Evolutionary conservation across 2,113 vertebrate species (phyloP), one percentile per base, ranked within the genome.

Genomic region (Dicaeum eximium): DNA sequence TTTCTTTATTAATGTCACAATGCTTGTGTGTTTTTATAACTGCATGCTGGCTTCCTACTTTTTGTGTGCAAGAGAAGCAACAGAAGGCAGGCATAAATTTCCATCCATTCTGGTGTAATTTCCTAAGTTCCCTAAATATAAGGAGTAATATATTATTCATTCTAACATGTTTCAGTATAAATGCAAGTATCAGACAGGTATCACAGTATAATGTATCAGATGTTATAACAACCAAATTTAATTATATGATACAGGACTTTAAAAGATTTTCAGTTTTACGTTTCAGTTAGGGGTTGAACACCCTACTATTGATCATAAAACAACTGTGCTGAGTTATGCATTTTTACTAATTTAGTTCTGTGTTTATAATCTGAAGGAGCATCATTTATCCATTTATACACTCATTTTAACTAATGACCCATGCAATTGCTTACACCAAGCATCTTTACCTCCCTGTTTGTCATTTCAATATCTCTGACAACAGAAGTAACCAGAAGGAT

Each of bases 341-440:
- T 70, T 95, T 92, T 78, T 54, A 53, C 30, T 78, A 65, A 88
- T 92, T 90, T 93, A 83, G 35, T 74, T 80, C 40, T 33, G 25
- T 74, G 44, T 45, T 92, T 95, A 67, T 74, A 75, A 83, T 75
- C 60, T 86, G 73, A 95, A 94, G 18, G 38, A 57, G 42, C 15
- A 87, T 70, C 9, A 57, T 51, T 93, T 93, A 93, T 42, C 47
- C 56, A 85, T 91, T 97, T 96, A 96, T 95, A 94, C 9, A 53
- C 31, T 45, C 67, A 17, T 88, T 95, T 89, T 87, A 91, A 89
- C 92, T 92, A 94, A 92, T 89, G 60, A 71, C 11, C 85, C 87
- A 54, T 81, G 67, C 56, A 94, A 96, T 91, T 92, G 60, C 86
- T 93, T 96, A 91, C 74, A 92, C 45, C 74, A 93, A 86, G 67